Evolutionary conservation across 1,140 invertebrate genomes (phyloP).

Genomic region (Popillia japonica): DNA sequence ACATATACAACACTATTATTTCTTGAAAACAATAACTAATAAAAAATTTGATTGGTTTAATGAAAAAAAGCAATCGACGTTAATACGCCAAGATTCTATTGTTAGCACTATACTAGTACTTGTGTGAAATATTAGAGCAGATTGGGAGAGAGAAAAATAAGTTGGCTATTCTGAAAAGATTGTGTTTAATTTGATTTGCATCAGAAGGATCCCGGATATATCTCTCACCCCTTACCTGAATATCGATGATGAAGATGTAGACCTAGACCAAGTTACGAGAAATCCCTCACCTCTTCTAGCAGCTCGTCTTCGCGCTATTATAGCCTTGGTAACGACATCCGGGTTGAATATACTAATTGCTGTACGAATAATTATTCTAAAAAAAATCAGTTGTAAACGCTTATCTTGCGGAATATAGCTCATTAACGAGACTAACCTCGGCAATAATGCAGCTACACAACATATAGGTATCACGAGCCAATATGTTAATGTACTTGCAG

Average conservation of each 20-base stretch:
- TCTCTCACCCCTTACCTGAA: conserved; percentile 65
- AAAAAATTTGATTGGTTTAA: no score
- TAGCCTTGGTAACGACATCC: conserved; percentile 65
- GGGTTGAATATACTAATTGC: conserved; percentile 64
- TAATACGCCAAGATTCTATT: conserved; percentile 14
- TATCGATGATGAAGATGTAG: conserved; percentile 70
- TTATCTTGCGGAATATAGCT: background rate
- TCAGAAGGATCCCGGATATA: background rate
- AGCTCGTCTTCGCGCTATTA: conserved; percentile 62
- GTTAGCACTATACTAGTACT: conserved; percentile 19
- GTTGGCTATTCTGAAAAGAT: conserved; percentile 27
- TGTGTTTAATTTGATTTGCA: background rate
- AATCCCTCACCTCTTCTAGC: conserved; percentile 68
- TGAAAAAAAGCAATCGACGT: conserved; percentile 14
- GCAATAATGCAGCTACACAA: conserved; percentile 80
- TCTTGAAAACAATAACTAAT: no score
- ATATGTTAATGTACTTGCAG: conserved; percentile 76
- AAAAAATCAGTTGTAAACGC: background rate
- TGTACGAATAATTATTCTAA: conserved; percentile 63
- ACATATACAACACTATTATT: no score
- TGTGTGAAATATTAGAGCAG: conserved; percentile 2
- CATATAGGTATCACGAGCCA: conserved; percentile 83
- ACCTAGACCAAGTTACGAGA: conserved; percentile 71
- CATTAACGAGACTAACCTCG: conserved; percentile 71
- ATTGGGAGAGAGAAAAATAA: background rate